Percentiles rank a stretch among this genome's conserved stretches.
Evolutionary conservation across 2,113 vertebrate genomes (phyloP).

Genomic region (Bujurquina vittata): DNA sequence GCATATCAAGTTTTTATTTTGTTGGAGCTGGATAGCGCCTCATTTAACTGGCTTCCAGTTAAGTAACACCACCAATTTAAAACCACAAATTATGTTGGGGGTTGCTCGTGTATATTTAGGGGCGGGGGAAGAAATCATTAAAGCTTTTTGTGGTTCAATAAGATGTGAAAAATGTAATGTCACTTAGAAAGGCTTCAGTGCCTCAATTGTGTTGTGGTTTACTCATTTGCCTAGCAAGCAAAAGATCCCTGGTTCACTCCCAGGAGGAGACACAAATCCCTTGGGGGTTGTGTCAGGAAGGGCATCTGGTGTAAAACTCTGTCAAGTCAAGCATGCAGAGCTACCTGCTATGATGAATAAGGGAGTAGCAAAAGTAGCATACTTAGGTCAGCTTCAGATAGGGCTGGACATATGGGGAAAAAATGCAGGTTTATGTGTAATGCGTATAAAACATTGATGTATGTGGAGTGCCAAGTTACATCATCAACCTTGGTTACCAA

Average conservation of each 20-base stretch:
- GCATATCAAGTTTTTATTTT: background rate
- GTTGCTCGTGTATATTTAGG: background rate
- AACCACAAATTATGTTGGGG: background rate
- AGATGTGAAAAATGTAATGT: no score
- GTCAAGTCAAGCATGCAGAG: background rate
- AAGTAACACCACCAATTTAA: rapidly evolving
- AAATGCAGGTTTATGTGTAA: no score
- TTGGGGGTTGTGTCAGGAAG: background rate
- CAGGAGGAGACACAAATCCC: background rate
- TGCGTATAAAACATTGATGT: background rate
- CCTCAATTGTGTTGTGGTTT: background rate
- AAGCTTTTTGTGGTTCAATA: no score
- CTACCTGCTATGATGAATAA: background rate
- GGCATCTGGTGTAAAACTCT: background rate
- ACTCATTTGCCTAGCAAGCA: background rate
- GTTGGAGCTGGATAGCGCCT: background rate
- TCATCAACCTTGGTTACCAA: background rate
- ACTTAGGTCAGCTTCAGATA: background rate
- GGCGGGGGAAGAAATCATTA: no score
- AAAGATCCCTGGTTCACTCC: background rate
- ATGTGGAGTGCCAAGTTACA: background rate
- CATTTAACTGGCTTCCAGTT: background rate
- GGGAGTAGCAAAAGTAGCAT: background rate
- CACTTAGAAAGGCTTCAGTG: background rate
- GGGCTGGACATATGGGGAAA: no score